phyloP scores from a whole-genome alignment of 2,888 invertebrate genomes.

The Didymodactylos carnosus region DNA sequence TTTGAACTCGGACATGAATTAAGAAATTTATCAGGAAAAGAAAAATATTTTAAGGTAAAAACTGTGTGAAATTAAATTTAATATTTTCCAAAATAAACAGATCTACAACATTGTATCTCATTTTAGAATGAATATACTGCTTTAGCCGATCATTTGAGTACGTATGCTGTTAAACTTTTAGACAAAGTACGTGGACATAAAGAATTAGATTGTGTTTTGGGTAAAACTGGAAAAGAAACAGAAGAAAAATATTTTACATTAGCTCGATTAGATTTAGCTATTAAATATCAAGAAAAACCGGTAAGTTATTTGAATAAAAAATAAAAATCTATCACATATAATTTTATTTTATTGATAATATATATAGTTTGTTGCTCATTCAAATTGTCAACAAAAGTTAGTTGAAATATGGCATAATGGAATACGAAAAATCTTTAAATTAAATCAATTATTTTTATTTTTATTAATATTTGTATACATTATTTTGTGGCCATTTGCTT shows the following conservation, averaged over 20 bases:
- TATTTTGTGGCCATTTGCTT: conserved; percentile 25
- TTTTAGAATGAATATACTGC: conserved; percentile 27
- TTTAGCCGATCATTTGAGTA: conserved; percentile 25
- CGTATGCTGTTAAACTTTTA: conserved; percentile 27
- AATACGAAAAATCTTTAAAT: conserved; percentile 19
- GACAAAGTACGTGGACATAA: conserved; percentile 29
- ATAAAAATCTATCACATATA: background rate
- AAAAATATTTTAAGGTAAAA: conserved; percentile 30
- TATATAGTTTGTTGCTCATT: conserved; percentile 29
- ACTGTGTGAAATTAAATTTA: conserved; percentile 6
- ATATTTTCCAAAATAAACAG: background rate
- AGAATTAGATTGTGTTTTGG: conserved; percentile 28
- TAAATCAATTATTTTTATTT: conserved; percentile 19
- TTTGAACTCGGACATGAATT: conserved; percentile 27
- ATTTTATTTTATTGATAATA: background rate
- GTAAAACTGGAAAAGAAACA: conserved; percentile 24
- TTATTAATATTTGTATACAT: conserved; percentile 20
- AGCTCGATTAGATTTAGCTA: conserved; percentile 27
- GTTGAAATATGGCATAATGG: conserved; percentile 28
- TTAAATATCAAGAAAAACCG: conserved; percentile 29
- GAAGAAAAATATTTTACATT: conserved; percentile 23
- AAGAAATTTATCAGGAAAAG: conserved; percentile 22
- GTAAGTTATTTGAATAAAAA: conserved; percentile 16
- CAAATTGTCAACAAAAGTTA: conserved; percentile 30
- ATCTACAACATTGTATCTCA: too few relatives aligned